These are phyloP conservation scores for Trichogramma evanescens DNA, from an alignment of 2,888 invertebrate species.

Conservation along the genomic window DNA sequence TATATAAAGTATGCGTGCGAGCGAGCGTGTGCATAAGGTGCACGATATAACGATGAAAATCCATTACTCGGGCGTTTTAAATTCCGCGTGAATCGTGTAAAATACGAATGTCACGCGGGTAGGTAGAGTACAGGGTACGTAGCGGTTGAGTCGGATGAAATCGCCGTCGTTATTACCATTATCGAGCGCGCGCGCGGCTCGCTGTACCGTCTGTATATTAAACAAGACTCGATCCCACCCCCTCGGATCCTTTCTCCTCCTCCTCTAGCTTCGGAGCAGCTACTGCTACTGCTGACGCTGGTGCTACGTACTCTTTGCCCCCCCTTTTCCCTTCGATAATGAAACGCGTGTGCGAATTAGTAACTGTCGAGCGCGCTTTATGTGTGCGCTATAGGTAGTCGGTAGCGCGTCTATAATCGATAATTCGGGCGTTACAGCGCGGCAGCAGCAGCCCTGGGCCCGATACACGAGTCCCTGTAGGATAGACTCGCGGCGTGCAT, in stretches of 20 bases:
- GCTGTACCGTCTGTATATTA: constrained; percentile 32
- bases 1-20: too few species aligned
- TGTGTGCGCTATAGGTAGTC: background rate
- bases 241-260: too few species aligned
- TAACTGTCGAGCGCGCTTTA: constrained; percentile 34
- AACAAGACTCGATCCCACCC: background rate
- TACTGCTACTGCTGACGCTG: too few species aligned
- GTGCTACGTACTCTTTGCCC: too few species aligned
- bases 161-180: constrained; percentile 30
- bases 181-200: constrained; percentile 28
- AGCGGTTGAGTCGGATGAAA: too few species aligned
- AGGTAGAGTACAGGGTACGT: too few species aligned
- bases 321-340: constrained; percentile 31
- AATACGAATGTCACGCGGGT: too few species aligned
- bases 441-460: background rate
- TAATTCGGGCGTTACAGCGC: background rate
- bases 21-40: too few species aligned
- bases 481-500: background rate
- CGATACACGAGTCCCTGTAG: background rate
- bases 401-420: constrained; percentile 3
- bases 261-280: too few species aligned
- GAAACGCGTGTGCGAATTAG: constrained; percentile 42
- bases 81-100: too few species aligned
- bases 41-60: too few species aligned
- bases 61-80: too few species aligned